Evolutionary conservation across 2,113 vertebrate genomes (phyloP).

Genomic region (Globicephala melas): DNA sequence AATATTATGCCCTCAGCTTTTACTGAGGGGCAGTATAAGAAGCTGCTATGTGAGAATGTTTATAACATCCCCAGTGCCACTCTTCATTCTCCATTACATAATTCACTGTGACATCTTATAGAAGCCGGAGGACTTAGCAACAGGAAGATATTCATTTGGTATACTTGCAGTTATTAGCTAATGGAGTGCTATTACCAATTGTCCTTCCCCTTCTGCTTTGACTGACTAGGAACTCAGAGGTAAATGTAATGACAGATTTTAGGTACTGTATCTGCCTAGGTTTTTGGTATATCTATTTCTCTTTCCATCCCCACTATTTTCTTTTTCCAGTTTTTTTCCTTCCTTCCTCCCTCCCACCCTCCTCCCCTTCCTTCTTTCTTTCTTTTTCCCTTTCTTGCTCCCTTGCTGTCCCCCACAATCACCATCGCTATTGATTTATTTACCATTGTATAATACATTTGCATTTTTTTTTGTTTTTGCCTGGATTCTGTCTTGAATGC

Average conservation of each 20-base stretch:
- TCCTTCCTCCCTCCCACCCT: neutral
- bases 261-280: neutral
- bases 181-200: neutral
- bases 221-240: neutral
- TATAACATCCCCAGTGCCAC: neutral
- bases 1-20: neutral
- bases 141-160: neutral
- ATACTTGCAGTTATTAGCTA: neutral
- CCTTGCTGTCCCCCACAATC: neutral
- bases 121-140: neutral
- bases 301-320: neutral
- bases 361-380: neutral
- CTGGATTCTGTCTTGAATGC: constrained; percentile 21
- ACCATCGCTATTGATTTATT: neutral
- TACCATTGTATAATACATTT: neutral
- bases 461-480: neutral
- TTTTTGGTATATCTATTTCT: neutral
- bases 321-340: neutral
- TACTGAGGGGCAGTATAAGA: neutral
- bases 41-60: neutral
- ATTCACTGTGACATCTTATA: neutral
- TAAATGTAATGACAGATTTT: neutral
- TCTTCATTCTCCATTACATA: neutral
- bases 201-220: neutral
- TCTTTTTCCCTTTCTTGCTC: neutral